These are phyloP conservation scores for Colinus virginianus DNA, from an alignment of 2,113 vertebrate species.

Conservation along the genomic window DNA sequence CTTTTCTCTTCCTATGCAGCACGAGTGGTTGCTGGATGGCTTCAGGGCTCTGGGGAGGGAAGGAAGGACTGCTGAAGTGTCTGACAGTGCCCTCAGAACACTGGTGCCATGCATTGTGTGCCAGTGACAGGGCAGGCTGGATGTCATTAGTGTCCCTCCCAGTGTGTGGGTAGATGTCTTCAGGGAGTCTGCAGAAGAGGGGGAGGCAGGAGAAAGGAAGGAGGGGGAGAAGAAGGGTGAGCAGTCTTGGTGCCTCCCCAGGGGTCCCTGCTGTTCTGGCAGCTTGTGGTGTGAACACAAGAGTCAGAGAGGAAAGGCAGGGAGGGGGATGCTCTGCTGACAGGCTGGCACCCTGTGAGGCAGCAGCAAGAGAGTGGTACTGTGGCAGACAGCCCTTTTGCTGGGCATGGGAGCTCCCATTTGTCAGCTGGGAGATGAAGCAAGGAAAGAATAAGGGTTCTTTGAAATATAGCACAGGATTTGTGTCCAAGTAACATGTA, in stretches of 20 bases:
- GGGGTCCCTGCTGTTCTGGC: not conserved
- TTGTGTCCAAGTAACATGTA: too few relatives aligned
- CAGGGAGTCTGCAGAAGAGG: not conserved
- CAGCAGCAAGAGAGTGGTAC: rapidly evolving
- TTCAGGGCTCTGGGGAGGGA: not conserved
- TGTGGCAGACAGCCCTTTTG: not conserved
- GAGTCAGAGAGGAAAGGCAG: not conserved
- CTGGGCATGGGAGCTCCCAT: not conserved
- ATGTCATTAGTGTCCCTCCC: not conserved
- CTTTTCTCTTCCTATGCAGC: not conserved
- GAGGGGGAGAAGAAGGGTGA: not conserved
- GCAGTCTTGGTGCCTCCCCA: not conserved
- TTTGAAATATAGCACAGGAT: not conserved
- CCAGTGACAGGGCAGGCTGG: not conserved
- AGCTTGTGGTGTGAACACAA: not conserved
- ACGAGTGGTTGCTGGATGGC: not conserved
- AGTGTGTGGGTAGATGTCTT: not conserved
- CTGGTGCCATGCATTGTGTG: not conserved
- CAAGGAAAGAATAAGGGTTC: not conserved
- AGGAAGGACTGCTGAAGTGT: not conserved
- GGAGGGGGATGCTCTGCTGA: not conserved
- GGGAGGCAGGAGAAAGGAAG: not conserved
- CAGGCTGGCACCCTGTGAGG: not conserved
- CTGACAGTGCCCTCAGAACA: not conserved
- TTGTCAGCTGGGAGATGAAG: not conserved